Base-by-base conservation (phyloP, 35 echinoderm and acorn worm genomes). In the Eucidaris tribuloides region DNA sequence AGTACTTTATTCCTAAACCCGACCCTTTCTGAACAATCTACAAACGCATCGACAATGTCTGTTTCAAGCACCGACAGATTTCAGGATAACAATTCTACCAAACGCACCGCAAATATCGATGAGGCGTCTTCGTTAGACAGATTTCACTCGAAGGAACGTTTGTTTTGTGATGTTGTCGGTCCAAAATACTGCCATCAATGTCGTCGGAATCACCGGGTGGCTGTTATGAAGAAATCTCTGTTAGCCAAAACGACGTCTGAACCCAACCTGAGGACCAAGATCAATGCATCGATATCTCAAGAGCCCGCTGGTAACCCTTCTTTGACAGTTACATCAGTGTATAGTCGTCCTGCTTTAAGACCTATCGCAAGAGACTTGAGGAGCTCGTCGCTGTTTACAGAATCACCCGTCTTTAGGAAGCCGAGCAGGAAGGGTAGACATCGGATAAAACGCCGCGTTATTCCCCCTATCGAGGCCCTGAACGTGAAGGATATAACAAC, bases 151-250 rank as follows among this genome's bases (percentile, higher is more conserved):
- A 74, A 11, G 37, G 68, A 38, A 22, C 44, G 84, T 0, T 58
- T 79, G 18, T 79, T 42, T 34, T 87, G 84, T 28, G 84, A 87
- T 9, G 84, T 87, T 19, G 84, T 78, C 3, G 84, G 84, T 41
- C 84, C 52, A 42, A 77, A 77, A 79, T 87, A 87, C 52, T 87
- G 84, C 74, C 25, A 32, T 22, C 57, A 52, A 31, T 87, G 84
- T 79, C 42, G 72, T 28, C 32, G 84, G 19, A 55, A 79, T 3
- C 68, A 78, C 30, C 45, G 76, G 3, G 54, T 71, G 22, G 52
- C 55, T 25, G 50, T 50, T 18, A 44, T 71, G 14, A 20, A 23
- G 7, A 40, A 68, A 42, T 48, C 42, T 22, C 25, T 39, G 5
- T 32, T 18, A 6, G 62, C 20, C 0, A 82, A 60, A 34, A 32